phyloP scores from a whole-genome alignment of 2,888 invertebrate genomes.

The Mimumesa dahlbomi region DNA sequence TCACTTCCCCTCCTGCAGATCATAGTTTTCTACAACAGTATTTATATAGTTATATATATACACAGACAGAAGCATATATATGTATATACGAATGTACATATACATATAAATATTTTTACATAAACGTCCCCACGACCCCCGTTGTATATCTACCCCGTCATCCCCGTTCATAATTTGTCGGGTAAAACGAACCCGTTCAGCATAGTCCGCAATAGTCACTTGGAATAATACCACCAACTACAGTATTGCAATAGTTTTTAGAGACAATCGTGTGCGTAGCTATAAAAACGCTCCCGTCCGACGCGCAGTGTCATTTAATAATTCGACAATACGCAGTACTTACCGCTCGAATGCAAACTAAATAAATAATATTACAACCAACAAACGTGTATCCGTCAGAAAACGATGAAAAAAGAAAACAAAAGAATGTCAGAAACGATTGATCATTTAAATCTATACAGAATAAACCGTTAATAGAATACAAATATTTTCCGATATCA shows the following conservation, averaged over 20 bases:
- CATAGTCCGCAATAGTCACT: conserved; percentile 79
- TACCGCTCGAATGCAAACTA: too few species aligned
- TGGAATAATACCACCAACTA: conserved; percentile 76
- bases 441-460: too few species aligned
- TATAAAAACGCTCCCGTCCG: conserved; percentile 51
- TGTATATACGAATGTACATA: conserved; percentile 58
- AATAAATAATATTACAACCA: not conserved
- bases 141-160: conserved; percentile 21
- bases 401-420: too few species aligned
- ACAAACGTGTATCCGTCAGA: too few species aligned
- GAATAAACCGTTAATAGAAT: too few species aligned
- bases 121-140: conserved; percentile 24
- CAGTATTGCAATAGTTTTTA: conserved; percentile 80
- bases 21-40: conserved; percentile 77
- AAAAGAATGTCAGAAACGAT: too few species aligned
- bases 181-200: conserved; percentile 63
- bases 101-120: conserved; percentile 72
- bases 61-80: conserved; percentile 52
- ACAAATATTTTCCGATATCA: too few species aligned
- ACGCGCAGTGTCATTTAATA: not conserved
- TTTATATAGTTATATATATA: conserved; percentile 74
- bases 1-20: conserved; percentile 61
- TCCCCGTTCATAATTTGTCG: conserved; percentile 20
- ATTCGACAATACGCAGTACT: too few species aligned
- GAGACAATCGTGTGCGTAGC: conserved; percentile 68